These are phyloP conservation scores for Trachythela sp. DNA, from an alignment of 64 coral and sea anemone genomes.

Conservation along the genomic window DNA sequence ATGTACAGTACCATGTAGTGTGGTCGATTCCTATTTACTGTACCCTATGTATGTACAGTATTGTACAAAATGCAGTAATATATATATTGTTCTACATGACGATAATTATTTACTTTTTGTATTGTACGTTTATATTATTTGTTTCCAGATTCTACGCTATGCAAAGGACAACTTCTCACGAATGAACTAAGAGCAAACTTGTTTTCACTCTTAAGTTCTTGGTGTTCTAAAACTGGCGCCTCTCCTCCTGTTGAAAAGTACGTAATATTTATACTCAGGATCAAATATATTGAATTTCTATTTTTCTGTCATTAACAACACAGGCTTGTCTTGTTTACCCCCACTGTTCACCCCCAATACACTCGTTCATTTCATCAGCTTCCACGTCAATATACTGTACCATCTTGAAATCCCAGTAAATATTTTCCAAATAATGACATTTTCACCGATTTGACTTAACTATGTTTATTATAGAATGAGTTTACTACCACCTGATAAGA, in stretches of 20 bases:
- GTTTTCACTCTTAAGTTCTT: slow-evolving; percentile 91
- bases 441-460: neutral
- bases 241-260: slow-evolving; percentile 45
- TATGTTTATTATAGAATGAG: slow-evolving; percentile 47
- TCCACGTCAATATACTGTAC: too few species aligned
- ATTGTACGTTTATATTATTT: neutral
- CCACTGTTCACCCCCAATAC: neutral
- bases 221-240: slow-evolving; percentile 81
- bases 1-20: too few species aligned
- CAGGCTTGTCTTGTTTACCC: neutral
- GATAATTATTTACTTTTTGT: too few species aligned
- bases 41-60: too few species aligned
- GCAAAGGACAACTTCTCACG: slow-evolving; percentile 48
- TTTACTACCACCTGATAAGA: slow-evolving; percentile 79
- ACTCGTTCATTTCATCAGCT: too few species aligned
- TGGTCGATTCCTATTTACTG: too few species aligned
- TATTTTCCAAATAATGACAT: neutral
- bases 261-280: neutral
- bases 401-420: neutral
- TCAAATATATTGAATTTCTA: neutral
- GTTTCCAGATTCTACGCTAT: neutral
- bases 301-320: neutral
- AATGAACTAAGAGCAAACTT: slow-evolving; percentile 72
- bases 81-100: too few species aligned
- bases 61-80: too few species aligned